Evolutionary conservation across 2,113 vertebrate genomes (phyloP), one percentile per base, ranked within the genome.

Genomic region (Eulemur macaco): DNA sequence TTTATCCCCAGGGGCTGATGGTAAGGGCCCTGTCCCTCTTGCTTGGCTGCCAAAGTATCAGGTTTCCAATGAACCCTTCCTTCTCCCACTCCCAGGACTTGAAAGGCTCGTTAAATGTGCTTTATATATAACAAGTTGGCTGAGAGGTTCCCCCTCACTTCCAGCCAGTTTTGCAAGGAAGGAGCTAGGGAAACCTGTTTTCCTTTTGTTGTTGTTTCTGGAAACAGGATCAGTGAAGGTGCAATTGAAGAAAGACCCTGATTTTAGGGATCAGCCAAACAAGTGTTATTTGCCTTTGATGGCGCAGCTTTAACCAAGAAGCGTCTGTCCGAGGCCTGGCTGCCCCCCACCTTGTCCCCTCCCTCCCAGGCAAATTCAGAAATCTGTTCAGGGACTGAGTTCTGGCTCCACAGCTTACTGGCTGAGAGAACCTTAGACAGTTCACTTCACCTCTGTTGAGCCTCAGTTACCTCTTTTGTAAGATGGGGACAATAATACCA

Each of bases 101-200:
- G 97, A 95, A 97, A 97, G 94, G 81, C 95, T 97, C 14, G 47
- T 97, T 98, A 97, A 97, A 96, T 95, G 93, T 73, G 71, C 96
- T 97, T 98, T 97, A 97, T 93, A 91, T 97, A 54, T 94, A 97
- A 91, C 91, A 92, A 96, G 97, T 95, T 97, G 97, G 93, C 96
- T 71, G 93, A 83, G 89, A 81, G 91, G 76, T 77, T 39, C 6
- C 45, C 14, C 56, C 34, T 73, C 17, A 82, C 71, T 96, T 95
- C 81, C 68, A 96, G 96, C 89, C 74, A 84, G 97, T 89, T 89
- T 85, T 86, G 82, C 77, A 50, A 93, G 97, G 85, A 95, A 95
- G 94, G 93, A 90, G 87, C 73, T 89, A 21, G 95, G 88, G 77
- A 97, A 97, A 94, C 97, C 94, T 96, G 91, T 97, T 96, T 96